phyloP scores from a whole-genome alignment of 2,113 vertebrate genomes.

The Australoheros scitulus region DNA sequence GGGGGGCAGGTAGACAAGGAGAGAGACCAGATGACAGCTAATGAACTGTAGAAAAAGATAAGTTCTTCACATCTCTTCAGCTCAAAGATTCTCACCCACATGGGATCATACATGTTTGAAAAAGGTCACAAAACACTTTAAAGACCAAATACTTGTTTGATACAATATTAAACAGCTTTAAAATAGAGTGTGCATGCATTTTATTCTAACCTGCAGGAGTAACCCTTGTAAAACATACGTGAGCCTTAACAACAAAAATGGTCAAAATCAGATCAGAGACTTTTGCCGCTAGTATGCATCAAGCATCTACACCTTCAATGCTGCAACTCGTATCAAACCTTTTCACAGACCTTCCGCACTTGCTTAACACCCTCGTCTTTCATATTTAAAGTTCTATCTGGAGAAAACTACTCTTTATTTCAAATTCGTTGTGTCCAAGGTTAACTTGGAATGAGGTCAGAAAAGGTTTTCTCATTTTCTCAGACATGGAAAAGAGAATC shows the following conservation, averaged over 20 bases:
- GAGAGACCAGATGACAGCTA: neutral
- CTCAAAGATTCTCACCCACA: neutral
- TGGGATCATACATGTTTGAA: neutral
- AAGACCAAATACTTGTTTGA: neutral
- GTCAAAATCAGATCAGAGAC: neutral
- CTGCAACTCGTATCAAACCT: neutral
- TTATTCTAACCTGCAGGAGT: neutral
- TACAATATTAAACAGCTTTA: neutral
- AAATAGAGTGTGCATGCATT: neutral
- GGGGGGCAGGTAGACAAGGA: fast-evolving
- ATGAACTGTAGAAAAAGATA: neutral
- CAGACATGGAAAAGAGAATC: neutral
- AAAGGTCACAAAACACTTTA: neutral
- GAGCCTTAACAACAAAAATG: neutral
- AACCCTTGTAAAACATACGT: neutral
- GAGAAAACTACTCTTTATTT: neutral
- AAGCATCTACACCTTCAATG: neutral
- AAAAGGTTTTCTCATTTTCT: constrained; percentile 1
- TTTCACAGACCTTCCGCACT: neutral
- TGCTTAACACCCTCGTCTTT: neutral
- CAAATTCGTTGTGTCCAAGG: neutral
- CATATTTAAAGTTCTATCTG: neutral
- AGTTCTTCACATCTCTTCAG: constrained; percentile 2
- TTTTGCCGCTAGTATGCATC: neutral
- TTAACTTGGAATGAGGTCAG: neutral